Percentiles rank a stretch among this genome's conserved stretches.
phyloP scores from a whole-genome alignment of 1,140 invertebrate species.

The Nebria ingens region DNA sequence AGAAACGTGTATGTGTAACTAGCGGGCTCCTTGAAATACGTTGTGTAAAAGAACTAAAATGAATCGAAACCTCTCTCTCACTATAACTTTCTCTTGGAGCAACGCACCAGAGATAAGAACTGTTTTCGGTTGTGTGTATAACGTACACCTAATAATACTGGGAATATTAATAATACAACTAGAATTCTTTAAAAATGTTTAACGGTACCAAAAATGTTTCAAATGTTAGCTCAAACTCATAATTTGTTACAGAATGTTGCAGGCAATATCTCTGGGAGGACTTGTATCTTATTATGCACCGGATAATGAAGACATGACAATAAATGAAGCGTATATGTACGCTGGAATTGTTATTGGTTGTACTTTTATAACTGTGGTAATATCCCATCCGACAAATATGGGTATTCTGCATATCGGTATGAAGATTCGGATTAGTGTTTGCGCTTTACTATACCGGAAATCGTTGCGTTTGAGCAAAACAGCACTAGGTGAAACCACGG shows the following conservation, averaged over 20 bases:
- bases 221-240: background rate
- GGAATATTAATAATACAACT: too few relatives aligned
- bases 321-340: constrained; percentile 52
- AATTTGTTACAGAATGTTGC: constrained; percentile 46
- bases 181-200: too few relatives aligned
- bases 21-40: too few relatives aligned
- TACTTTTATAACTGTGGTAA: constrained; percentile 48
- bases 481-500: constrained; percentile 66
- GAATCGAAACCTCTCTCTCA: constrained; percentile 7
- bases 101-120: too few relatives aligned
- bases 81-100: too few relatives aligned
- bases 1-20: too few relatives aligned
- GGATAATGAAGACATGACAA: constrained; percentile 33
- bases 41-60: too few relatives aligned
- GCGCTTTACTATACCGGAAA: constrained; percentile 76
- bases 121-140: too few relatives aligned
- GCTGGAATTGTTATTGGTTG: constrained; percentile 53
- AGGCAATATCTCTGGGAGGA: constrained; percentile 54
- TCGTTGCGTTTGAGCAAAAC: constrained; percentile 48
- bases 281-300: constrained; percentile 57
- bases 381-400: constrained; percentile 71
- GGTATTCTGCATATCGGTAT: constrained; percentile 58
- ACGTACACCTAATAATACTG: too few relatives aligned
- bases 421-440: constrained; percentile 66
- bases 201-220: background rate